Percentiles rank a stretch among this genome's conserved stretches.
These are phyloP conservation scores for Clamator glandarius DNA, from an alignment of 2,797 vertebrate genomes.

Conservation along the genomic window DNA sequence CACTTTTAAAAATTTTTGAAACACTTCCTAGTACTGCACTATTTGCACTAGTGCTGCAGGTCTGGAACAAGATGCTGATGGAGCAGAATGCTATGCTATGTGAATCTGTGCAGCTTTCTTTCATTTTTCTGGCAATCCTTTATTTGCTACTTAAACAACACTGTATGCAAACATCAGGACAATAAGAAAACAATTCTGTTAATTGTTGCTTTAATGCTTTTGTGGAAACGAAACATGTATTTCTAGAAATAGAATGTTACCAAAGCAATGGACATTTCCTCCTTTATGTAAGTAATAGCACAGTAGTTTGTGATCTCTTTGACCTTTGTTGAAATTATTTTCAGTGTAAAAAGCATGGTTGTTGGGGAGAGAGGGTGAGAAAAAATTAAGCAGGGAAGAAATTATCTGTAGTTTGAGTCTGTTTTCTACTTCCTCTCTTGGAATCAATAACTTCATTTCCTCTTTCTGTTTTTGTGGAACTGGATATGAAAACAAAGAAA, in stretches of 20 bases:
- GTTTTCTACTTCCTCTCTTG: not conserved
- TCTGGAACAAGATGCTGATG: not conserved
- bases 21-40: not conserved
- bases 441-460: constrained; percentile 22
- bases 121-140: not conserved
- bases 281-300: not conserved
- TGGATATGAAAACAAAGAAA: not conserved
- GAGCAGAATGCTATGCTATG: not conserved
- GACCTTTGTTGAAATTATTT: not conserved
- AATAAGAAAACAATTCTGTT: not conserved
- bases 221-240: not conserved
- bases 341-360: not conserved
- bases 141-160: not conserved
- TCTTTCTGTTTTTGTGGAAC: not conserved
- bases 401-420: not conserved
- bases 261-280: not conserved
- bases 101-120: not conserved
- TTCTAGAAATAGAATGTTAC: not conserved
- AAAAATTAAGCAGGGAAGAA: not conserved
- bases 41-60: no score
- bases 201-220: not conserved
- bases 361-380: not conserved
- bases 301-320: not conserved
- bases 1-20: not conserved
- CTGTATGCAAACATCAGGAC: not conserved